Base-by-base conservation (phyloP, 2,888 invertebrate species). In the Ophioninae sp. region DNA sequence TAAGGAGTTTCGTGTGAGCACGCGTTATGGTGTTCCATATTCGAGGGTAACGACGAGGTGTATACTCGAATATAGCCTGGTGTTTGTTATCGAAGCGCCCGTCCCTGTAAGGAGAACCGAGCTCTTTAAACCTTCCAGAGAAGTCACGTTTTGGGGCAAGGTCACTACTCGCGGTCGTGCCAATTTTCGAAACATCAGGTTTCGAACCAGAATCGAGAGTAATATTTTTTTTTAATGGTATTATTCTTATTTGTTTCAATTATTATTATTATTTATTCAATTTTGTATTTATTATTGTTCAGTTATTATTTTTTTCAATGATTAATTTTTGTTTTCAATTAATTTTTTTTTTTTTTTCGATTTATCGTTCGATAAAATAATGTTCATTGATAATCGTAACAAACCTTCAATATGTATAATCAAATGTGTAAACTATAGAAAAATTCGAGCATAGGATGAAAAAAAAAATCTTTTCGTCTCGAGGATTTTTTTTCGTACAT, bases 121-220 rank as follows among this genome's bases (percentile, higher is more conserved):
- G 30, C 56, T 50, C 62, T 67, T 72, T 57, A 70, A 81, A 81
- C 75, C 79, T 72, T 59, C 72, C 72, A 64, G 79, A 84, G 81
- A 81, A 84, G 81, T 81, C 67, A 62, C 65, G 75, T 81, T 79
- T 79, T 72, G 44, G 78, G 75, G 75, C 81, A 72, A 84, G 83
- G 84, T 81, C 79, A 70, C 70, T 21, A 39, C 78, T 79, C 67
- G 50, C 50, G 67, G 79, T 72, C 75, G 76, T 79, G 72, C 79
- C 73, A 79, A 84, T 72, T 78, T 79, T 62, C 57, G 79, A 73
- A 75, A 57, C 79, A 67, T 44, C 8, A 67, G 78, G 81, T 72
- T 72, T 72, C 67, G 75, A 69, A 69, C 75, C 37, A 56, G 30
- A 17, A 44, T 62, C 30, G 56, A 50, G 23, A 21, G 30, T 56